Evolutionary conservation across 2,113 vertebrate species (phyloP).

Genomic region (Camelus dromedarius): DNA sequence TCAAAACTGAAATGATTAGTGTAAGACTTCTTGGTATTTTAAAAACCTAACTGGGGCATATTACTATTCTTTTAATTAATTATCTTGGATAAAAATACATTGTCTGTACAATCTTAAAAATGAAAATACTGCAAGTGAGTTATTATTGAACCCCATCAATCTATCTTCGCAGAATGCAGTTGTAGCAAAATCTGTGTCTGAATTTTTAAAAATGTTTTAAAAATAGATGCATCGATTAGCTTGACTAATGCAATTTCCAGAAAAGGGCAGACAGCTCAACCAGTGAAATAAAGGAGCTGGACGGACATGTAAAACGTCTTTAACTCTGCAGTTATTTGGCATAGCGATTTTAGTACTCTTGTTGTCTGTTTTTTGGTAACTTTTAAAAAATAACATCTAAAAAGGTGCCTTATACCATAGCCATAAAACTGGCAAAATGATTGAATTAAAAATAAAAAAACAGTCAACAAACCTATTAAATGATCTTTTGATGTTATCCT

Average conservation of each 20-base stretch:
- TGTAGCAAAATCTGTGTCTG: neutral
- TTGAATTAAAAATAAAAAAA: neutral
- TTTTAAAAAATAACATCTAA: neutral
- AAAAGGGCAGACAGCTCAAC: neutral
- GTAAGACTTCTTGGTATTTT: constrained; percentile 22
- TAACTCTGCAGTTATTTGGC: neutral
- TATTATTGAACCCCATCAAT: neutral
- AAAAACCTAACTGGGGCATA: neutral
- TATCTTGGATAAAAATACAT: constrained; percentile 7
- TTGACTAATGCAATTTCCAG: neutral
- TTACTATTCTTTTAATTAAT: constrained; percentile 38
- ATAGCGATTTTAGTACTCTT: neutral
- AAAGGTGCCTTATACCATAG: neutral
- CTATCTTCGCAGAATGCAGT: neutral
- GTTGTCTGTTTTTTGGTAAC: neutral
- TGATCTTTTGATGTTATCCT: neutral
- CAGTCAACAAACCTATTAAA: neutral
- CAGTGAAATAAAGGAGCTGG: neutral
- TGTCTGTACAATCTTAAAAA: constrained; percentile 2
- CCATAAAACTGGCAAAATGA: neutral
- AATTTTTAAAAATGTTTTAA: constrained; percentile 27
- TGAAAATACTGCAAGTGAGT: constrained; percentile 3
- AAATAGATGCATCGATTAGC: constrained; percentile 20
- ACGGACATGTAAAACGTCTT: neutral
- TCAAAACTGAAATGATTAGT: constrained; percentile 3